These are phyloP conservation scores for Geococcyx californianus DNA, from an alignment of 2,113 vertebrate species.

Conservation along the genomic window DNA sequence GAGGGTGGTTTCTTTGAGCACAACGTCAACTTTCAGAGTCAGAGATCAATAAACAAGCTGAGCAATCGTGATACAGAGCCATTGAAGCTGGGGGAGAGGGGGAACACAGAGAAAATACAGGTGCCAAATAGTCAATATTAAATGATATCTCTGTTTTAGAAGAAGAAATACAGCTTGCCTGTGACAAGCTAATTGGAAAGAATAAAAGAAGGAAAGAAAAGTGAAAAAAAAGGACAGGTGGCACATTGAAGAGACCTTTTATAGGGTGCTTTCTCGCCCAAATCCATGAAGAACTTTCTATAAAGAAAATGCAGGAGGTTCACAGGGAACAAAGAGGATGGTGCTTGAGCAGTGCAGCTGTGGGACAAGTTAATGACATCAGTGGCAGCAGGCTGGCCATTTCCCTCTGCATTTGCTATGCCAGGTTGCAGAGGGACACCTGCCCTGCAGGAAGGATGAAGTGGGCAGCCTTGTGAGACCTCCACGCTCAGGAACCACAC, in stretches of 20 bases:
- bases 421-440: background rate
- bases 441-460: background rate
- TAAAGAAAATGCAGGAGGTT: background rate
- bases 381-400: background rate
- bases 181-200: background rate
- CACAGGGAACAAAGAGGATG: background rate
- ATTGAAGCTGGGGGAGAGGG: accelerated
- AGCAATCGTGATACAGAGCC: background rate
- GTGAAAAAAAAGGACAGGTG: background rate
- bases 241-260: background rate
- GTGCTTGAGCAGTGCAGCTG: background rate
- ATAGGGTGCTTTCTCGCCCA: background rate
- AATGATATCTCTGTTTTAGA: background rate
- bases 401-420: background rate
- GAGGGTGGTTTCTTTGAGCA: background rate
- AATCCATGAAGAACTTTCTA: background rate
- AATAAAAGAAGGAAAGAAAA: background rate
- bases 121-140: background rate
- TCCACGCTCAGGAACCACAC: background rate
- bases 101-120: background rate
- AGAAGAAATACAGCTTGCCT: background rate
- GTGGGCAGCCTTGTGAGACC: background rate
- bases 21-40: background rate
- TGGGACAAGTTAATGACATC: background rate
- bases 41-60: background rate